Base-by-base conservation (phyloP, 2,113 vertebrate genomes). In the rabbit (Oryctolagus cuniculus) region DNA sequence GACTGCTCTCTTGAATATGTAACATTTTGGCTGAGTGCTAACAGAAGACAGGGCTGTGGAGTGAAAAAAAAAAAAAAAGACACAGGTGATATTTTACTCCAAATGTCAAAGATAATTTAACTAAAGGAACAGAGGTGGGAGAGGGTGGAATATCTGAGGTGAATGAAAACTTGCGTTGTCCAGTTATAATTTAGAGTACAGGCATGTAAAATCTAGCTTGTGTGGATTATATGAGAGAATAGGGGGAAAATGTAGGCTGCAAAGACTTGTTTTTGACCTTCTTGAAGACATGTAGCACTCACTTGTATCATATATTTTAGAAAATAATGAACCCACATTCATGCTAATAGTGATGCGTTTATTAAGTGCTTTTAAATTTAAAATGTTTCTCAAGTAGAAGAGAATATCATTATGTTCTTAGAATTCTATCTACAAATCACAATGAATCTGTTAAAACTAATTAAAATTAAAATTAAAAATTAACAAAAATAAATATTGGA, bases 101-200 rank as follows among this genome's bases (percentile, higher is more conserved):
- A 96, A 95, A 96, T 97, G 91, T 96, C 95, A 95, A 97, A 93
- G 94, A 69, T 64, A 93, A 93, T 96, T 96, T 95, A 93, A 92
- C 36, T 70, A 75, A 83, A 80, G 36, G 69, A 83, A 80, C 3
- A 89, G 87, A 94, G 83, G 87, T 93, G n/a, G 69, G 29, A 95
- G 66, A 95, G 79, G 77, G 27, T 36, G 96, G 49, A 91, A 11
- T 61, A 92, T 73, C 74, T 82, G 74, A 79, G 79, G 85, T 69
- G 82, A 96, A 97, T 96, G 21, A 91, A 96, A 96, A 95, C n/a
- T 72, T 61, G 51, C 16, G 87, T 85, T 92, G 53, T 31, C 29
- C 53, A 9, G 27, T 55, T 85, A 61, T 51, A 31, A 70, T 27
- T 61, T 38, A 66, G 36, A 10, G 9, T 73, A 3, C 13, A 55